Evolutionary conservation across 2,113 vertebrate species (phyloP).

Genomic region (Galbula dea): DNA sequence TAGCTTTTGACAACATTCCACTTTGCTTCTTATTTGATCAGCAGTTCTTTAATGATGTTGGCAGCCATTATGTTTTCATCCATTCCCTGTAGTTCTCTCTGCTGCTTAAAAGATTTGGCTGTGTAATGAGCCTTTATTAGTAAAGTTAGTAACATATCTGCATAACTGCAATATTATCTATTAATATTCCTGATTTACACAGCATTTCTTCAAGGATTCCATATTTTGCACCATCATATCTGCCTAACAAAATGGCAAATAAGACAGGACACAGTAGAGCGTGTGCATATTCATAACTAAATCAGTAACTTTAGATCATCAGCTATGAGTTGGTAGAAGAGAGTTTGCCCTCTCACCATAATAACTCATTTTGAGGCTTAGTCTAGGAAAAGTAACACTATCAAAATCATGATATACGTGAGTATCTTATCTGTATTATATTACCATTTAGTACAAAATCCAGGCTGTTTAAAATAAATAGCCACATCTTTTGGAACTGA

Average conservation of each 20-base stretch:
- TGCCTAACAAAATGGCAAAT: background rate
- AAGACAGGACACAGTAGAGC: background rate
- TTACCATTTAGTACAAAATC: background rate
- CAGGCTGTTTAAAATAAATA: background rate
- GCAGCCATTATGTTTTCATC: background rate
- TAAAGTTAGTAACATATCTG: background rate
- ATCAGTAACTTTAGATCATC: background rate
- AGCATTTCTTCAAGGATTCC: background rate
- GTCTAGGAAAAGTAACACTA: background rate
- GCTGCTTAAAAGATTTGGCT: background rate
- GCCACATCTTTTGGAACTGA: background rate
- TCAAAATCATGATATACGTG: background rate
- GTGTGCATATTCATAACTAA: background rate
- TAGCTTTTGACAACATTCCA: background rate
- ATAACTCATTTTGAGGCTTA: background rate
- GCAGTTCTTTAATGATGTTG: background rate
- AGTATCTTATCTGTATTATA: background rate
- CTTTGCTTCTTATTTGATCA: background rate
- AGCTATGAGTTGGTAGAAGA: background rate
- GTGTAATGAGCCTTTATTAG: background rate
- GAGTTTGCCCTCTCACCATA: background rate
- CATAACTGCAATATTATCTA: background rate
- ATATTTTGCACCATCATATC: background rate
- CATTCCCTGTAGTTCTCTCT: background rate
- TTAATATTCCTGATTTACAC: background rate